Base-by-base conservation (phyloP, 2,113 vertebrate species). In the Melanostigma gelatinosum region DNA sequence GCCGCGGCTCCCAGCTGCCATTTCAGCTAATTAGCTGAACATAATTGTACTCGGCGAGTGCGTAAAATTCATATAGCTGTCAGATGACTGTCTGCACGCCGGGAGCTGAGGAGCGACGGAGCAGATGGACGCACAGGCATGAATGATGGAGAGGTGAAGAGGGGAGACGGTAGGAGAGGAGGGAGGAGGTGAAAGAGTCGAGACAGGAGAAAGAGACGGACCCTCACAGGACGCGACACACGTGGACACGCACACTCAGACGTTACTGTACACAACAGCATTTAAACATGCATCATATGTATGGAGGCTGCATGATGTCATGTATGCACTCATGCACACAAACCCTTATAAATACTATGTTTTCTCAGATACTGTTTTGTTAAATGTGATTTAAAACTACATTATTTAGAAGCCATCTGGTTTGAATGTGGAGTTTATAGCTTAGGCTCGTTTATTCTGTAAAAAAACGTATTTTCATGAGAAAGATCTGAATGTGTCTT, bases 61-160 rank as follows among this genome's bases (percentile, higher is more conserved):
- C 57, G 68, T 87, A 78, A 83, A 83, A 88, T 72, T 83, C 75
- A 82, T 80, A 84, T 44, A 77, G 83, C 85, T 83, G 85, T 87
- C 81, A 74, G 62, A 76, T 11, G n/a, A 42, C 61, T 67, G 82
- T 74, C 46, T 27, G 62, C 50, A 16, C 24, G 29, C 8, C 13
- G 2, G 70, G 62, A 34, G 34, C 58, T 0, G 36, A 71, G 60
- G 69, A 80, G 69, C 29, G 18, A 63, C 50, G 3, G 73, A 73
- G 75, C 79, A 88, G 82, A 88, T 78, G 77, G 79, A 72, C 24
- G 72, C 46, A 10, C 20, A 57, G 79, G 82, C 79, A 75, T 34
- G 82, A 50, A 57, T 87, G 78, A 89, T 80, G 74, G 83, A 85
- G 84, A 8, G 69, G 77, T 85, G 72, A 85, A 54, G 3, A 74